These are phyloP conservation scores for Alligator mississippiensis DNA, from an alignment of 2,113 vertebrate genomes.

Conservation along the genomic window DNA sequence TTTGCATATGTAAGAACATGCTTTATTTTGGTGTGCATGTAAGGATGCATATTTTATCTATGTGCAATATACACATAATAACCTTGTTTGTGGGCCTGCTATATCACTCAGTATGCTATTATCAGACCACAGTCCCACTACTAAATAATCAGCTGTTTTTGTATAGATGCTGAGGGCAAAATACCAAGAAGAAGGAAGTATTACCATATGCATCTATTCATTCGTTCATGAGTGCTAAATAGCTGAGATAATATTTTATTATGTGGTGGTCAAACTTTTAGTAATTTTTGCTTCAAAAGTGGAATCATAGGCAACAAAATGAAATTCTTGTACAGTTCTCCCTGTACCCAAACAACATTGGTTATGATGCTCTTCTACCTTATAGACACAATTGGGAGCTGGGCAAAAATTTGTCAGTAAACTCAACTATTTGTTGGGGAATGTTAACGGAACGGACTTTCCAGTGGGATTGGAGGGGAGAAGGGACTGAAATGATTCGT, in stretches of 20 bases:
- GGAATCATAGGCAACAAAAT: background rate
- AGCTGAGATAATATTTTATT: background rate
- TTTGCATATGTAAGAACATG: background rate
- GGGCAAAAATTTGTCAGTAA: background rate
- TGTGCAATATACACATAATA: no score
- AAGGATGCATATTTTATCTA: background rate
- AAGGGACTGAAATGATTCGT: background rate
- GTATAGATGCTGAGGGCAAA: background rate
- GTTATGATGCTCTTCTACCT: background rate
- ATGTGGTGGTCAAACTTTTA: background rate
- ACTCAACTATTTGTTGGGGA: background rate
- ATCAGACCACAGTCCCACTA: background rate
- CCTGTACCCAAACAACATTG: background rate
- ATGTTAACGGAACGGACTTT: fast-evolving
- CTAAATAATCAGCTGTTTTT: background rate
- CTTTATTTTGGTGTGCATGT: fast-evolving
- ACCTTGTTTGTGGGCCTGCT: background rate
- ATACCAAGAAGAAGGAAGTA: background rate
- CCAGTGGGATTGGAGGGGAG: background rate
- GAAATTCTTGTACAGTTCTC: background rate
- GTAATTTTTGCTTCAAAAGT: background rate
- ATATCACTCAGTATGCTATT: background rate
- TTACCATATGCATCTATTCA: background rate
- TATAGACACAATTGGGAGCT: background rate
- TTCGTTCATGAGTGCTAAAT: background rate